A percentile compares a stretch with the other conserved stretches of the same genome.
Evolutionary conservation across 2,113 vertebrate genomes (phyloP).

Genomic region (Scopus umbretta): DNA sequence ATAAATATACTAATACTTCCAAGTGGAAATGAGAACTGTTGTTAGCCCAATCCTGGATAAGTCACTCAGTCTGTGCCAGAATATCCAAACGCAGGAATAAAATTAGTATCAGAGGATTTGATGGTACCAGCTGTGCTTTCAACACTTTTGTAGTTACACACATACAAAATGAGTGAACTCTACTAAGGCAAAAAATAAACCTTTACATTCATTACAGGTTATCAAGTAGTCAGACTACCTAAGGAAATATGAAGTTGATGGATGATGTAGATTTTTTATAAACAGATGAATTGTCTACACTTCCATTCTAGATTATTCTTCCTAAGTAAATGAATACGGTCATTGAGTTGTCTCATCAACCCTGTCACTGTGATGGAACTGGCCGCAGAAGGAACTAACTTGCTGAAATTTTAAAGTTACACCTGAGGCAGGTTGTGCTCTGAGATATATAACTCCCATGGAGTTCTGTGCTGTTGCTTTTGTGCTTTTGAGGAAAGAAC

Average conservation of each 20-base stretch:
- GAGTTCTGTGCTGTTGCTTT: background rate
- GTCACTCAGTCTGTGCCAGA: background rate
- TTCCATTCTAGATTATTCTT: background rate
- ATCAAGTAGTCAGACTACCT: background rate
- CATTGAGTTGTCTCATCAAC: background rate
- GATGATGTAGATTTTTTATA: background rate
- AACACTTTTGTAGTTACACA: background rate
- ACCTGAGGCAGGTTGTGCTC: background rate
- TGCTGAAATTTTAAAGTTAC: background rate
- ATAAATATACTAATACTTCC: background rate
- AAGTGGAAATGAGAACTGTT: background rate
- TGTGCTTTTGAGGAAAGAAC: background rate
- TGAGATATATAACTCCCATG: background rate
- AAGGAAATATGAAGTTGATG: background rate
- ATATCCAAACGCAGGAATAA: background rate
- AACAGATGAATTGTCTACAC: background rate
- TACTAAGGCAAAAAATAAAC: background rate
- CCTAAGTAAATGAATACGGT: background rate
- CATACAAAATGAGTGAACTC: background rate
- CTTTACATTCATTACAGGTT: background rate
- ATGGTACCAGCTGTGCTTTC: background rate
- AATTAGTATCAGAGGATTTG: background rate
- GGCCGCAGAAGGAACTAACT: background rate
- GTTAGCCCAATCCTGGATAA: background rate
- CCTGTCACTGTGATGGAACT: background rate